These are phyloP conservation scores for Anableps anableps DNA, from an alignment of 2,797 vertebrate species.

Conservation along the genomic window DNA sequence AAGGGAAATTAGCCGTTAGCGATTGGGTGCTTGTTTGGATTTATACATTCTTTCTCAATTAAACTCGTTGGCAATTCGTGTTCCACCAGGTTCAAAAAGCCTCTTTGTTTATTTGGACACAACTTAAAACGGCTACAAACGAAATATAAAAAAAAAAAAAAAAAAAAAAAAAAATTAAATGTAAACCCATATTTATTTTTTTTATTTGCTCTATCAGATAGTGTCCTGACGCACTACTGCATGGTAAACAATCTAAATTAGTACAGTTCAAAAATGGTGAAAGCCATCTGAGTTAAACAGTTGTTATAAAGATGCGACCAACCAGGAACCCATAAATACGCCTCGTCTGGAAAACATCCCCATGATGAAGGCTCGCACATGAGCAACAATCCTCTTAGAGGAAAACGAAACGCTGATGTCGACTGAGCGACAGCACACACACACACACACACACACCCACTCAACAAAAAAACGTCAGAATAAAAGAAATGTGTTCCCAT, in stretches of 20 bases:
- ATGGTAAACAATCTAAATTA: conserved; percentile 99
- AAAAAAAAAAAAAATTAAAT: conserved; percentile 87
- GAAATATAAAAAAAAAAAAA: conserved; percentile 77
- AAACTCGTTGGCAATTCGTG: conserved; percentile 73
- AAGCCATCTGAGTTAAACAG: conserved; percentile 92
- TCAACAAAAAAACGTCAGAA: conserved; percentile 65
- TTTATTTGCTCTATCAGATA: conserved; percentile 90
- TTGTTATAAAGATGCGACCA: conserved; percentile 98
- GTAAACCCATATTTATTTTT: conserved; percentile 91
- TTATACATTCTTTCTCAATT: conserved; percentile 82
- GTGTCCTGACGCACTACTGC: conserved; percentile 97
- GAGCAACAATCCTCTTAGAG: conserved; percentile 99
- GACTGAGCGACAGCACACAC: conserved; percentile 97
- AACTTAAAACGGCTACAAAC: conserved; percentile 75
- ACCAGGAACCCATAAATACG: conserved; percentile 98
- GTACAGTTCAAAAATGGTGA: conserved; percentile 92
- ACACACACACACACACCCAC: conserved; percentile 57
- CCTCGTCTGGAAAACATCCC: conserved; percentile 91
- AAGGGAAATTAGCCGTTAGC: conserved; percentile 76
- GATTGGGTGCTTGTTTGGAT: conserved; percentile 75
- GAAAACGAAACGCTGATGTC: conserved; percentile 99
- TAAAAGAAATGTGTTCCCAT: conserved; percentile 90
- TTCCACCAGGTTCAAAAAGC: conserved; percentile 67
- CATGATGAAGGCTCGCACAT: conserved; percentile 99
- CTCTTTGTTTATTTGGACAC: conserved; percentile 74